phyloP scores from a whole-genome alignment of 2,888 invertebrate genomes.

The Pseudococcus jackbeardsleyi region DNA sequence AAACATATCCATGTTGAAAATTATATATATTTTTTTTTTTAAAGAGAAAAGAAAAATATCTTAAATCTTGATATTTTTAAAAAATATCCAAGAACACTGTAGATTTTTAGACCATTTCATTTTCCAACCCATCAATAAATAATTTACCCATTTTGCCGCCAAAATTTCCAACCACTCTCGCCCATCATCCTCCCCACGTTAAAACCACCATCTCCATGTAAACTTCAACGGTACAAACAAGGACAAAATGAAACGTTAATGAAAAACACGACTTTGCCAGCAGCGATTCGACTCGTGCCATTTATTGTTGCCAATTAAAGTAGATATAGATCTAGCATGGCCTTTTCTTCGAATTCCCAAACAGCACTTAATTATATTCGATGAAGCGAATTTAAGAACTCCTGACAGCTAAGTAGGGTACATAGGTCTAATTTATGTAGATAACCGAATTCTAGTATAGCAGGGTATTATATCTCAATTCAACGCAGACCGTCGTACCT shows the following conservation, averaged over 20 bases:
- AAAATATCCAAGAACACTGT: too few relatives aligned
- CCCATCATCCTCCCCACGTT: too few relatives aligned
- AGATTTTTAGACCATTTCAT: too few relatives aligned
- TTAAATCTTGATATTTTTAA: too few relatives aligned
- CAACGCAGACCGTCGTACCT: neutral
- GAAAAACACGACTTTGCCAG: slow-evolving; percentile 1
- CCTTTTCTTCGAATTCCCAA: neutral
- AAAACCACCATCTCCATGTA: too few relatives aligned
- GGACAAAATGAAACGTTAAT: neutral
- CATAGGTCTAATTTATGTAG: slow-evolving; percentile 18
- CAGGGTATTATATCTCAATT: neutral
- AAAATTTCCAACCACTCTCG: too few relatives aligned
- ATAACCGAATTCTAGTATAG: neutral
- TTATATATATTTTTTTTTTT: too few relatives aligned
- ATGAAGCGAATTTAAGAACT: slow-evolving; percentile 26
- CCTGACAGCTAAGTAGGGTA: neutral
- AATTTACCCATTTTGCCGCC: too few relatives aligned
- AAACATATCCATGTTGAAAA: too few relatives aligned
- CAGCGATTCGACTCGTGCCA: neutral
- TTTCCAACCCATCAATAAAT: too few relatives aligned
- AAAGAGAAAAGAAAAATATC: too few relatives aligned
- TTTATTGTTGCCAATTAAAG: neutral
- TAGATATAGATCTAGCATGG: neutral
- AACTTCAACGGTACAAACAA: neutral
- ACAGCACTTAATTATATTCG: slow-evolving; percentile 17